Conservation (phyloP, 2,888 invertebrate species). For the Parochlus steinenii region DNA sequence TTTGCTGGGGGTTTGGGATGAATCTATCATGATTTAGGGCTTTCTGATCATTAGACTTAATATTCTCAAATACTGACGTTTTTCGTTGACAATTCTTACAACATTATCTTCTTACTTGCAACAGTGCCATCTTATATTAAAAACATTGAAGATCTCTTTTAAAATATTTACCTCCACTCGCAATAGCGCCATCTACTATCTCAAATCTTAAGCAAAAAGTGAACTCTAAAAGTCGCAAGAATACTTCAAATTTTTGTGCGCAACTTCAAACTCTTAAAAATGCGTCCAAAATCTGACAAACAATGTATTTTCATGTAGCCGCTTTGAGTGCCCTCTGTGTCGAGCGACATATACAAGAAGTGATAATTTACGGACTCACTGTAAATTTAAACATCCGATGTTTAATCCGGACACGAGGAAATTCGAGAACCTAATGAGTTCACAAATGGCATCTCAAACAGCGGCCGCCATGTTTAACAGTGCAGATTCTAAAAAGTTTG, state of each 20-base stretch:
- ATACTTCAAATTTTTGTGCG: background rate
- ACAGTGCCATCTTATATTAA: no score
- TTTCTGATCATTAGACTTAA: no score
- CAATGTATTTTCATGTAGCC: constrained; percentile 60
- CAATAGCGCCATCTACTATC: no score
- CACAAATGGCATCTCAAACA: constrained; percentile 37
- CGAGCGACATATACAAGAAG: constrained; percentile 82
- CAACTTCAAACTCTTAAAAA: background rate
- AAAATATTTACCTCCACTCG: no score
- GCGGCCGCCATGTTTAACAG: constrained; percentile 46
- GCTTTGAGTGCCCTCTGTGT: constrained; percentile 82
- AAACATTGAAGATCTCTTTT: no score
- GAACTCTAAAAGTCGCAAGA: background rate
- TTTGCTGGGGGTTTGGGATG: no score
- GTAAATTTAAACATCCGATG: constrained; percentile 83
- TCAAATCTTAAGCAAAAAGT: background rate
- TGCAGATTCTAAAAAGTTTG: constrained; percentile 75
- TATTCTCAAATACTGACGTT: no score
- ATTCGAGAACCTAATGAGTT: constrained; percentile 54
- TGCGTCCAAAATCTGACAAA: background rate
- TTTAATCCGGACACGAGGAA: constrained; percentile 76
- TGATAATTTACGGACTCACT: constrained; percentile 83
- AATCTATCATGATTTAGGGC: no score
- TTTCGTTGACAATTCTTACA: no score
- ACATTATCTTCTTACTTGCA: no score